Evolutionary conservation across 1,140 invertebrate species (phyloP).

Genomic region (Polypedilum vanderplanki): DNA sequence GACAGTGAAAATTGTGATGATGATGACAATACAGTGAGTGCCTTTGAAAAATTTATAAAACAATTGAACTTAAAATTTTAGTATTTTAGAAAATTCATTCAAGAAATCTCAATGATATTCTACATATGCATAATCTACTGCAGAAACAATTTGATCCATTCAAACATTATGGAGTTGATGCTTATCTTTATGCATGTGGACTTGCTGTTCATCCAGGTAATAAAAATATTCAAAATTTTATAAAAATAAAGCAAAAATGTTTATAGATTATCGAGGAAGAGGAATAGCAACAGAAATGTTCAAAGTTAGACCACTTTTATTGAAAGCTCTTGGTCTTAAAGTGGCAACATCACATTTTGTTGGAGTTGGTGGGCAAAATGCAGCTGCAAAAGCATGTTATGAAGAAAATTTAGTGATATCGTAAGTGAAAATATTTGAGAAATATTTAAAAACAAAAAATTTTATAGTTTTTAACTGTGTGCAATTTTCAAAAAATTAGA

Average conservation of each 20-base stretch:
- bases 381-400: background rate
- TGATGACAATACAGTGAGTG: background rate
- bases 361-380: background rate
- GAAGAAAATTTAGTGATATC: background rate
- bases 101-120: background rate
- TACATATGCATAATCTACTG: background rate
- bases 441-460: no score
- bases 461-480: no score
- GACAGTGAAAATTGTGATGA: background rate
- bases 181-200: conserved; percentile 44
- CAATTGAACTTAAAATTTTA: background rate
- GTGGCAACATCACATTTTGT: background rate
- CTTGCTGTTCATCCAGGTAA: conserved; percentile 39
- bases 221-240: no score
- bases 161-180: conserved; percentile 39
- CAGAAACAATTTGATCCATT: conserved; percentile 33
- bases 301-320: conserved; percentile 38
- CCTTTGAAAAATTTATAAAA: background rate
- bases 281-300: conserved; percentile 45
- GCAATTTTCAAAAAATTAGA: no score
- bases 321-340: background rate
- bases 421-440: background rate
- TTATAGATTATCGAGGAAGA: conserved; percentile 41
- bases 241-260: no score
- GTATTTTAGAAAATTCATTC: background rate